Evolutionary conservation across 1,140 invertebrate species (phyloP), one percentile per base, ranked within the genome.

Genomic region (Antheraea pernyi): DNA sequence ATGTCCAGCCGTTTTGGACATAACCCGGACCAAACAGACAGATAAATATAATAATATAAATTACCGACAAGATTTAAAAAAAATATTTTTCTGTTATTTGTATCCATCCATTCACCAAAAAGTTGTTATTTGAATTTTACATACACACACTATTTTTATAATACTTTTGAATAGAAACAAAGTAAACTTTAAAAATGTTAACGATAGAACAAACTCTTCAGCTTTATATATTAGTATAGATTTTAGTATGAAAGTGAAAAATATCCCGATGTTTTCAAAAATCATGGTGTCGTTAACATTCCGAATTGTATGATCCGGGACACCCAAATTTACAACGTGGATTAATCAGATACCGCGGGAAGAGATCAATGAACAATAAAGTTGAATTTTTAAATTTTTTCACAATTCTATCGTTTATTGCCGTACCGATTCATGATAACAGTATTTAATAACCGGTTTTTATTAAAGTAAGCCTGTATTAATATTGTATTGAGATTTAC

Each of bases 261-360:
- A 30, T 37, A 30, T 63, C 30, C 61, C 61, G 16, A 13, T 1
- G 11, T n/a, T n/a, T 37, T 42, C 36, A 19, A 5, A 37, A 63
- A 7, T 16, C 30, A 36, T 63, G 61, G 61, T 63, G 8, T 0
- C 9, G 13, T 13, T n/a, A 63, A 63, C 19, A 2, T 37, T 30
- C 61, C 36, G 61, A 63, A 63, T 63, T 63, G 37, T 63, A 37
- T 63, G 61, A 63, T 63, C 30, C 61, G 61, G 61, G 7, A 11
- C 61, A 9, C 16, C 46, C 46, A 53, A 53, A 53, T 53, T 53
- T 53, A 53, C 46, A 53, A 37, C 61, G 11, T 13, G 61, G 61
- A 63, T 63, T 63, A 63, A 63, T 63, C 61, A 30, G 61, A 37
- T 63, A 36, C 59, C 59, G 19, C 61, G 37, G 46, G 46, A 53